Conservation (phyloP, 2,113 vertebrate species). For the Elephantulus edwardii region DNA sequence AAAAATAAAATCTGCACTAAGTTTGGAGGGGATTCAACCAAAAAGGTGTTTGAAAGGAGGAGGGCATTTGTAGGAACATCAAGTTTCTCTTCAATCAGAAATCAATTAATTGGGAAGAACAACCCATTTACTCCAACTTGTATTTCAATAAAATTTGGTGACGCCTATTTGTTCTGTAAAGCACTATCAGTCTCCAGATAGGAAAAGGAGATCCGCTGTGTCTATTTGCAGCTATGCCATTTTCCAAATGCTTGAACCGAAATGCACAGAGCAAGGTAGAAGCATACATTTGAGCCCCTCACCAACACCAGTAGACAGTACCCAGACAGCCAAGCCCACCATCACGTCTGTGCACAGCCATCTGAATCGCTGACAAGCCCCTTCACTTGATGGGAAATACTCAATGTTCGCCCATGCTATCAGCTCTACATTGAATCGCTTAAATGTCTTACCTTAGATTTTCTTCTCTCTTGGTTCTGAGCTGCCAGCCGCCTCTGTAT, state of each 20-base stretch:
- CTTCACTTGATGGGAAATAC: not conserved
- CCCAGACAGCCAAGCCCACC: fast-evolving
- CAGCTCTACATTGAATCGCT: not conserved
- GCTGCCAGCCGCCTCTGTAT: conserved; percentile 83
- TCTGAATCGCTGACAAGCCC: no score
- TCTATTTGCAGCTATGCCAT: not conserved
- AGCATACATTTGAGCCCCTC: fast-evolving
- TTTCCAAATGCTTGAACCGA: not conserved
- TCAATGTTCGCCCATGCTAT: fast-evolving
- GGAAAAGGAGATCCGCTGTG: not conserved
- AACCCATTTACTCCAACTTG: not conserved
- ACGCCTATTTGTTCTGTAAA: not conserved
- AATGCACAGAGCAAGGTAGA: not conserved
- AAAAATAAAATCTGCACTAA: not conserved
- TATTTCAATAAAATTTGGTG: not conserved
- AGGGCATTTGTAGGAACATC: not conserved
- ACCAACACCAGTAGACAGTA: not conserved
- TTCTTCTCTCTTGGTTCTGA: conserved; percentile 89
- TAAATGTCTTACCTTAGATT: conserved; percentile 84
- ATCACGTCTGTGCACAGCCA: no score
- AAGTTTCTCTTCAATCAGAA: not conserved
- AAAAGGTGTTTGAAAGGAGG: not conserved
- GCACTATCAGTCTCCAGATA: not conserved
- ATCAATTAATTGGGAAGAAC: not conserved
- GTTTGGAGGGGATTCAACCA: not conserved